Conservation (phyloP, 1,140 invertebrate species). For the Ceratina calcarata region DNA sequence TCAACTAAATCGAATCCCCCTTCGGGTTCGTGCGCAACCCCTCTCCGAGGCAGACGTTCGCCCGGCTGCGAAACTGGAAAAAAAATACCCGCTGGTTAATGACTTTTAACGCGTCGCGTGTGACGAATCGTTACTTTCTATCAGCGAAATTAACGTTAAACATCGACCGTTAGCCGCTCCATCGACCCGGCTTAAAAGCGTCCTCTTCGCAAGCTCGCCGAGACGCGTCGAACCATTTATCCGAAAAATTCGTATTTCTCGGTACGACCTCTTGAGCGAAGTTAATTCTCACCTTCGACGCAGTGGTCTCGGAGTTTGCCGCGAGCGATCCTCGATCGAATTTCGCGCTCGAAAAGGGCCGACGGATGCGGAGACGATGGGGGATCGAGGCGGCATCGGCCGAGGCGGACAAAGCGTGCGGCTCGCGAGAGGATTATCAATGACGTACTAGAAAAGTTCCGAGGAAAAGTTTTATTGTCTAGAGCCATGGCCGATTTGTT, state of each 20-base stretch:
- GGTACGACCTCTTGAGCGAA: too few relatives aligned
- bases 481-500: slow-evolving; percentile 78
- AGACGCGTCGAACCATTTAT: neutral
- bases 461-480: slow-evolving; percentile 76
- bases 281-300: too few relatives aligned
- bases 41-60: neutral
- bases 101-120: slow-evolving; percentile 19
- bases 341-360: neutral
- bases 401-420: slow-evolving; percentile 24
- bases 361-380: neutral
- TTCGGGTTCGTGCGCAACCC: neutral
- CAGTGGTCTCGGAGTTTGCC: neutral
- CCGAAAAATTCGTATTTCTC: neutral
- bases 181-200: slow-evolving; percentile 7
- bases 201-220: neutral
- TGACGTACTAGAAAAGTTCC: slow-evolving; percentile 66
- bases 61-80: slow-evolving; percentile 7
- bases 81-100: neutral
- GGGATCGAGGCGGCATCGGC: neutral
- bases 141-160: slow-evolving; percentile 30
- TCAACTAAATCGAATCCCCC: slow-evolving; percentile 43
- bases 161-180: neutral
- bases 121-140: slow-evolving; percentile 35
- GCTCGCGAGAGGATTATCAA: slow-evolving; percentile 56
- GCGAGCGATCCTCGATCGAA: slow-evolving; percentile 10